These are phyloP conservation scores for Hemichromis elongatus DNA, from an alignment of 2,113 vertebrate species.

Conservation along the genomic window DNA sequence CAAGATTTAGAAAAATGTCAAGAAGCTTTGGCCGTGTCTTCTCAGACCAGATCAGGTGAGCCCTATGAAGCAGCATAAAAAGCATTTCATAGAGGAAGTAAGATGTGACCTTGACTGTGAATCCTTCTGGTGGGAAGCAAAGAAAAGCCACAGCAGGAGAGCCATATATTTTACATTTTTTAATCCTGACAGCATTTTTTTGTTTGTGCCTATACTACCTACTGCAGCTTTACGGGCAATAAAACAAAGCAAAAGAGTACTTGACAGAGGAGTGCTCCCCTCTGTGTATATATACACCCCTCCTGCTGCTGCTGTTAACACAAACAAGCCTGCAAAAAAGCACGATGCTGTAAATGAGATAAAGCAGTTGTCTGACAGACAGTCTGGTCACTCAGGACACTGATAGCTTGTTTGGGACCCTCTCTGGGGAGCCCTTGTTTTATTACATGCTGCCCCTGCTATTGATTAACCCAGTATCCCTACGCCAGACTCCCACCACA, in stretches of 20 bases:
- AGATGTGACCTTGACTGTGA: background rate
- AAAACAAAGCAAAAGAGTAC: background rate
- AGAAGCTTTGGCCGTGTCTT: background rate
- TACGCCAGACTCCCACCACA: slow-evolving; percentile 41
- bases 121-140: background rate
- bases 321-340: background rate
- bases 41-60: background rate
- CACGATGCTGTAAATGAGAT: background rate
- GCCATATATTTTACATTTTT: background rate
- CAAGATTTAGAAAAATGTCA: background rate
- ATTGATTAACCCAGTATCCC: slow-evolving; percentile 51
- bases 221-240: background rate
- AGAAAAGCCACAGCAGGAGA: background rate
- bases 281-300: background rate
- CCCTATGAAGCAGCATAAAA: background rate
- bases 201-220: background rate
- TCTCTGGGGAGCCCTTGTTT: slow-evolving; percentile 30
- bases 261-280: background rate
- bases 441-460: slow-evolving; percentile 12
- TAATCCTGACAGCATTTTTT: background rate
- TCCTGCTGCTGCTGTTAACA: background rate
- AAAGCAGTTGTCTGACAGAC: slow-evolving; percentile 26
- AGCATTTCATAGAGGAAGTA: background rate
- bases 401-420: background rate
- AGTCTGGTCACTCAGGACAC: slow-evolving; percentile 5